Conservation (phyloP, 2,888 invertebrate genomes). For the Oxycera nigricornis region DNA sequence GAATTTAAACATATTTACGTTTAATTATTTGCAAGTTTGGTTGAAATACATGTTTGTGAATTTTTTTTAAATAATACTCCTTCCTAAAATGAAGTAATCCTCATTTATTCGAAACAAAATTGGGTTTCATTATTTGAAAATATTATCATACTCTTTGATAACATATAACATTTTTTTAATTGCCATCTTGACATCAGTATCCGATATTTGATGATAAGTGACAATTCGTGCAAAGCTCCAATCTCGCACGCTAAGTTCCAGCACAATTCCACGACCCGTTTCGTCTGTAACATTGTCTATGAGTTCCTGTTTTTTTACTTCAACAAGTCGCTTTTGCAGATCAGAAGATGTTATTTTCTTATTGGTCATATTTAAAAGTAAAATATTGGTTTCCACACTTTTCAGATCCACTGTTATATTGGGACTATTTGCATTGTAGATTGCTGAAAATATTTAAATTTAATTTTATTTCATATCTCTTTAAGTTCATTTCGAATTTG, state of each 20-base stretch:
- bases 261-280: slow-evolving; percentile 61
- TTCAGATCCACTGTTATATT: slow-evolving; percentile 69
- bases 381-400: slow-evolving; percentile 76
- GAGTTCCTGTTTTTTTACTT: slow-evolving; percentile 62
- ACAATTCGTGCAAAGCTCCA: slow-evolving; percentile 71
- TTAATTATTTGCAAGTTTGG: no score
- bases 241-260: slow-evolving; percentile 69
- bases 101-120: no score
- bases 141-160: slow-evolving; percentile 70
- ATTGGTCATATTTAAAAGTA: slow-evolving; percentile 70
- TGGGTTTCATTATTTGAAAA: neutral
- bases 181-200: slow-evolving; percentile 71
- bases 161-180: slow-evolving; percentile 76
- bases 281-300: slow-evolving; percentile 64
- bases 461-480: slow-evolving; percentile 27
- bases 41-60: no score
- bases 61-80: no score
- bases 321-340: slow-evolving; percentile 65
- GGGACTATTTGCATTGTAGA: slow-evolving; percentile 68
- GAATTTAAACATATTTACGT: no score
- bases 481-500: neutral
- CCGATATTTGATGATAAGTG: slow-evolving; percentile 73
- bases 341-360: slow-evolving; percentile 65
- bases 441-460: slow-evolving; percentile 61
- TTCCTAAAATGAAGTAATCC: no score